These are phyloP conservation scores for Dolichopus griseipennis DNA, from an alignment of 2,888 invertebrate species.

Conservation along the genomic window DNA sequence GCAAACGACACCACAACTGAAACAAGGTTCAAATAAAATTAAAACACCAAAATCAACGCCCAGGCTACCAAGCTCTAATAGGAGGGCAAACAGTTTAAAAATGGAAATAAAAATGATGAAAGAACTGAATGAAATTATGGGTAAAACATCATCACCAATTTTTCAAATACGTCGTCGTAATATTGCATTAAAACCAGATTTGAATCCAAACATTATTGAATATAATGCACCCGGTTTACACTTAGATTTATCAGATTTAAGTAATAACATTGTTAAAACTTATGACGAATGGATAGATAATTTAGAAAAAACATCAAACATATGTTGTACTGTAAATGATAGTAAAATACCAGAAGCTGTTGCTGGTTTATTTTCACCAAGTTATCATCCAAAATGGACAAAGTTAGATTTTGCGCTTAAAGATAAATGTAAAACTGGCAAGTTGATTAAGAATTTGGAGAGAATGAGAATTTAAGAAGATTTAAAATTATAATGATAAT, in stretches of 20 bases:
- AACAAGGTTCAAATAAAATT: background rate
- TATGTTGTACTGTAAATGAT: conserved; percentile 31
- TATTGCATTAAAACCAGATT: background rate
- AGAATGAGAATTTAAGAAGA: background rate
- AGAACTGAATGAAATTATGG: conserved; percentile 31
- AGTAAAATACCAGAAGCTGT: conserved; percentile 28
- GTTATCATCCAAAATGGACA: background rate
- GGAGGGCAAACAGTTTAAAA: conserved; percentile 27
- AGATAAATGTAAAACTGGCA: background rate
- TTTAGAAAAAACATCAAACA: conserved; percentile 31
- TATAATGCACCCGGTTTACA: background rate
- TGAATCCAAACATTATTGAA: background rate
- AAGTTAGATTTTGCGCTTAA: background rate
- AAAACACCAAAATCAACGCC: background rate
- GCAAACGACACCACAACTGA: background rate
- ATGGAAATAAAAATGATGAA: conserved; percentile 41
- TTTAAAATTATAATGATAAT: no score
- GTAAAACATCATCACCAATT: conserved; percentile 36
- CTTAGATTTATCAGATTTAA: background rate
- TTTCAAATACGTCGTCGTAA: conserved; percentile 6
- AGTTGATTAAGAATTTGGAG: background rate
- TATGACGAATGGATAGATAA: conserved; percentile 29
- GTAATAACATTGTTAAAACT: conserved; percentile 24
- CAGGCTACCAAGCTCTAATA: no score
- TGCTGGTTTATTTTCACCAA: conserved; percentile 2